A percentile compares a stretch with the other conserved stretches of the same genome.
Conservation (phyloP, 1,140 invertebrate species). For the Dendroctonus valens region DNA sequence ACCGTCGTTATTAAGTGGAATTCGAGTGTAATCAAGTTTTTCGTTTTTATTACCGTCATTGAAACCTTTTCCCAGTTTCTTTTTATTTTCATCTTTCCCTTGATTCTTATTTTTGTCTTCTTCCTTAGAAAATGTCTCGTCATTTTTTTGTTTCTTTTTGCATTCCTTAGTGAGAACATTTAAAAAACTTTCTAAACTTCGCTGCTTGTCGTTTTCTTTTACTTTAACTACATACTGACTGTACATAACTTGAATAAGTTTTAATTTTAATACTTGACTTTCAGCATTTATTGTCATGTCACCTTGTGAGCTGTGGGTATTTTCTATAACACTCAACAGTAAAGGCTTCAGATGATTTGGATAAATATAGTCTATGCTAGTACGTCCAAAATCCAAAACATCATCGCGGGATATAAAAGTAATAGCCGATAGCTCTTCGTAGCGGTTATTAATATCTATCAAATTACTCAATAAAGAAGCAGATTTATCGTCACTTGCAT, state of each 20-base stretch:
- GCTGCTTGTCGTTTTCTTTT: slow-evolving; percentile 17
- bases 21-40: slow-evolving; percentile 5
- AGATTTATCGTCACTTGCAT: slow-evolving; percentile 12
- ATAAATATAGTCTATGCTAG: slow-evolving; percentile 7
- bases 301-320: background rate
- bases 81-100: slow-evolving; percentile 9
- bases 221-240: slow-evolving; percentile 21
- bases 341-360: slow-evolving; percentile 16
- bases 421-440: slow-evolving; percentile 27
- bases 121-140: slow-evolving; percentile 4
- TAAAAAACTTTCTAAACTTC: slow-evolving; percentile 17
- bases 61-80: slow-evolving; percentile 5
- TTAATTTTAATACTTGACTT: slow-evolving; percentile 30
- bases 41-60: slow-evolving; percentile 13
- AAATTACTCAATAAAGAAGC: slow-evolving; percentile 13
- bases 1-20: slow-evolving; percentile 15
- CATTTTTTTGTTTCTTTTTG: slow-evolving; percentile 20
- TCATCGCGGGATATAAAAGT: slow-evolving; percentile 33
- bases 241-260: slow-evolving; percentile 33
- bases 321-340: slow-evolving; percentile 19
- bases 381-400: slow-evolving; percentile 12
- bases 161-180: slow-evolving; percentile 24
- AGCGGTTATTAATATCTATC: slow-evolving; percentile 8
- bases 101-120: background rate
- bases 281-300: background rate